A percentile compares a stretch with the other conserved stretches of the same genome.
phyloP scores from a whole-genome alignment of 2,888 invertebrate species.

The Cheilosia vernalis region DNA sequence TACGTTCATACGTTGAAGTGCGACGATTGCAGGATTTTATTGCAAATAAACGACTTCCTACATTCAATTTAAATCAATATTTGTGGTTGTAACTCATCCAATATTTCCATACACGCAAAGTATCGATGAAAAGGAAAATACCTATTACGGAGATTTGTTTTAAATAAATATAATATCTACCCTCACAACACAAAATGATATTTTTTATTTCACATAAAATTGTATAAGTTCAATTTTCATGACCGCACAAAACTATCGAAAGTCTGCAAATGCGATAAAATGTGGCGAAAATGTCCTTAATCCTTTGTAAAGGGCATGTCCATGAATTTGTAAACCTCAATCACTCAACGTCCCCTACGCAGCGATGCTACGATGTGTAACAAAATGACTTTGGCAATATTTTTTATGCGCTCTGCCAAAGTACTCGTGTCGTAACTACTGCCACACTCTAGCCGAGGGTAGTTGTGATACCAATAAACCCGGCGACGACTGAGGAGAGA shows the following conservation, averaged over 20 bases:
- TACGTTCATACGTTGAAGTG: too few relatives aligned
- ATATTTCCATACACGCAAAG: slow-evolving; percentile 6
- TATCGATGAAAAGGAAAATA: background rate
- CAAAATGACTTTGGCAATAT: slow-evolving; percentile 58
- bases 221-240: slow-evolving; percentile 33
- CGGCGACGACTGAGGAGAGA: background rate
- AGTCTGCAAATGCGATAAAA: slow-evolving; percentile 37
- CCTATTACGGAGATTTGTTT: slow-evolving; percentile 14
- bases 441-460: background rate
- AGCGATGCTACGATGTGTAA: slow-evolving; percentile 53
- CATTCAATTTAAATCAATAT: slow-evolving; percentile 44
- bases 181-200: background rate
- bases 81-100: background rate
- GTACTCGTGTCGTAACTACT: background rate
- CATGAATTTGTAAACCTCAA: slow-evolving; percentile 65
- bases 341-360: slow-evolving; percentile 60
- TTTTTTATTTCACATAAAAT: background rate
- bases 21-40: too few relatives aligned
- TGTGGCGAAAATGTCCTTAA: slow-evolving; percentile 33
- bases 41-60: slow-evolving; percentile 32
- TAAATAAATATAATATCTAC: background rate
- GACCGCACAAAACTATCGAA: slow-evolving; percentile 42
- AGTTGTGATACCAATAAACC: slow-evolving; percentile 43
- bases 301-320: slow-evolving; percentile 52
- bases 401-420: slow-evolving; percentile 41